A percentile compares a stretch with the other conserved stretches of the same genome.
Evolutionary conservation across 2,113 vertebrate species (phyloP).

Genomic region (Rhea pennata): DNA sequence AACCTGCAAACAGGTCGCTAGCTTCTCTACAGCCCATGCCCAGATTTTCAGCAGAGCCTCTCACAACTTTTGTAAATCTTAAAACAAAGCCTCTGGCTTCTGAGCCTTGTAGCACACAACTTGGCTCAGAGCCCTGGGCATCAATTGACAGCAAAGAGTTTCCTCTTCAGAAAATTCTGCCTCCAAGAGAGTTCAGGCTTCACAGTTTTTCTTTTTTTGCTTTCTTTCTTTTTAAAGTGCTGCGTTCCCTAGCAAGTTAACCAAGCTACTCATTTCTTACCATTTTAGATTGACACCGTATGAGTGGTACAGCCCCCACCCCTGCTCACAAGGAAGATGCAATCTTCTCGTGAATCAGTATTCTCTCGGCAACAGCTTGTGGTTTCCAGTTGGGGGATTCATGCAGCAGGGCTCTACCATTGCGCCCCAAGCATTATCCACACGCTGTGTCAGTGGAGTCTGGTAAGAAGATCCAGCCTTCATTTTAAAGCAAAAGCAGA

Average conservation of each 20-base stretch:
- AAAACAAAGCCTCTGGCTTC: conserved; percentile 26
- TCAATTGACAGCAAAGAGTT: conserved; percentile 24
- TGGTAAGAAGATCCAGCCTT: conserved; percentile 84
- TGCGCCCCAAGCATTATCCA: conserved; percentile 94
- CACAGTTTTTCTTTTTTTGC: background rate
- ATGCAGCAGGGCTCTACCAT: conserved; percentile 99
- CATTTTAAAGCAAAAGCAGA: background rate
- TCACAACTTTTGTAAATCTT: background rate
- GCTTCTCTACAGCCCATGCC: background rate
- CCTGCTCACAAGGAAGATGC: conserved; percentile 92
- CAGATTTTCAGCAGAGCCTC: background rate
- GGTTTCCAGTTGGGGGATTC: conserved; percentile 97
- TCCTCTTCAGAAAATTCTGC: conserved; percentile 19
- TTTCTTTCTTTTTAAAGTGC: background rate
- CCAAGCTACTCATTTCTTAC: background rate
- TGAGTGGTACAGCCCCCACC: conserved; percentile 98
- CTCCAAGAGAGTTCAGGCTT: background rate
- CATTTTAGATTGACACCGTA: conserved; percentile 89
- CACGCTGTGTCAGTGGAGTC: conserved; percentile 95
- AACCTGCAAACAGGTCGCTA: background rate
- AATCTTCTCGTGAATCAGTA: conserved; percentile 97
- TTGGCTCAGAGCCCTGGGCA: conserved; percentile 20
- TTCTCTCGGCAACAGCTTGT: conserved; percentile 95
- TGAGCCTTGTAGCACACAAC: background rate
- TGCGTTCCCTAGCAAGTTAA: background rate